Percentiles rank a stretch among this genome's conserved stretches.
Evolutionary conservation across 2,888 invertebrate genomes (phyloP).

Genomic region (Pelosia muscerda): DNA sequence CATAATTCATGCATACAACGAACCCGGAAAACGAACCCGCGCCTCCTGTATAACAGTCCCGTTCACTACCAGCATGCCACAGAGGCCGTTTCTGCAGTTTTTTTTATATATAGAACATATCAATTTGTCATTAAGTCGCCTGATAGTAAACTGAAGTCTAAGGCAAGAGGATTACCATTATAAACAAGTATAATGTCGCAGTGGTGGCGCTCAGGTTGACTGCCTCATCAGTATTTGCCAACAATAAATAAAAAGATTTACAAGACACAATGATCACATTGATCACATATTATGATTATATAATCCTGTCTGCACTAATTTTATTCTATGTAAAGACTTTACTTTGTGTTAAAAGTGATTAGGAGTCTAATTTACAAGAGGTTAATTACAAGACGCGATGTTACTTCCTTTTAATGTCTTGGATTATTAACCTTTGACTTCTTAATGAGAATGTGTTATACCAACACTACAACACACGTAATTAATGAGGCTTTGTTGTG

Average conservation of each 20-base stretch:
- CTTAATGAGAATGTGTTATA: conserved; percentile 49
- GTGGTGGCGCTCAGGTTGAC: too few species aligned
- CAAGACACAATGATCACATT: not conserved
- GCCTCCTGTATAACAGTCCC: too few species aligned
- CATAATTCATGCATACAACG: too few species aligned
- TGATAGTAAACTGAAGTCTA: too few species aligned
- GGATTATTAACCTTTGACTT: conserved; percentile 50
- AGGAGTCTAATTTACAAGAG: conserved; percentile 55
- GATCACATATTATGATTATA: not conserved
- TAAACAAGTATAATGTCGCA: too few species aligned
- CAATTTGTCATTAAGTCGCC: too few species aligned
- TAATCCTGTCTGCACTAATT: conserved; percentile 33
- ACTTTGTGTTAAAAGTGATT: conserved; percentile 55
- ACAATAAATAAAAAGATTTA: not conserved
- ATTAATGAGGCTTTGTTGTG: conserved; percentile 35
- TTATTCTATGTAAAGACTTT: conserved; percentile 48
- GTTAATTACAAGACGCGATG: conserved; percentile 58
- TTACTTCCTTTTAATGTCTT: conserved; percentile 53
- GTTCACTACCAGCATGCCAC: too few species aligned
- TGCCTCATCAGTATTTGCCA: too few species aligned
- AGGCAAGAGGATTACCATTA: too few species aligned
- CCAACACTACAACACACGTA: conserved; percentile 31
- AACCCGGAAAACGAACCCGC: too few species aligned
- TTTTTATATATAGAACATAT: too few species aligned
- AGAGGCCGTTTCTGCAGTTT: too few species aligned